Conservation (phyloP, 2,888 invertebrate genomes). For the Drymonia ruficornis region DNA sequence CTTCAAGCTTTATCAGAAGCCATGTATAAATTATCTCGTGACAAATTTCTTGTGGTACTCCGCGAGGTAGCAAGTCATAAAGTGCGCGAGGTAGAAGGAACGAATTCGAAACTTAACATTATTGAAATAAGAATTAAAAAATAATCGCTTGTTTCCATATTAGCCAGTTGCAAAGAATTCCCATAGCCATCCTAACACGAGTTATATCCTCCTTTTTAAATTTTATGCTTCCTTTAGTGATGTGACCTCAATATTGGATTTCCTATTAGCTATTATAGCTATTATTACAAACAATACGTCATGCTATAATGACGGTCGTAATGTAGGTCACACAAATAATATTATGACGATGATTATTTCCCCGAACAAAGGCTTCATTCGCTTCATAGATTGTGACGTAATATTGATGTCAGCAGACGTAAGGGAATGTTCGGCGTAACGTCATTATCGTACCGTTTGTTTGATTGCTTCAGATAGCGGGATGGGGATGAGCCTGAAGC, state of each 20-base stretch:
- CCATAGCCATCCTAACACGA: too few relatives aligned
- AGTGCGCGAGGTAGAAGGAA: too few relatives aligned
- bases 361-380: slow-evolving; percentile 45
- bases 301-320: not conserved
- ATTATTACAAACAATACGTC: not conserved
- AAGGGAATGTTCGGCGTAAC: slow-evolving; percentile 49
- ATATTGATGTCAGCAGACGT: slow-evolving; percentile 59
- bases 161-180: too few relatives aligned
- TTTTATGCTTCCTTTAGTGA: too few relatives aligned
- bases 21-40: slow-evolving; percentile 26
- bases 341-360: slow-evolving; percentile 37
- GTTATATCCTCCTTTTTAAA: too few relatives aligned
- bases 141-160: too few relatives aligned
- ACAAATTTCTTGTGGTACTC: not conserved
- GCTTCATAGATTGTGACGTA: slow-evolving; percentile 39
- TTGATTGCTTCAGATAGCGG: slow-evolving; percentile 67
- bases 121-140: too few relatives aligned
- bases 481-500: slow-evolving; percentile 49
- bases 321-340: slow-evolving; percentile 1
- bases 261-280: not conserved
- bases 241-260: too few relatives aligned
- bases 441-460: slow-evolving; percentile 65
- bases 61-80: not conserved
- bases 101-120: too few relatives aligned
- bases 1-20: slow-evolving; percentile 31